Base-by-base conservation (phyloP, 2,113 vertebrate species). In the Psammodynastes pulverulentus region DNA sequence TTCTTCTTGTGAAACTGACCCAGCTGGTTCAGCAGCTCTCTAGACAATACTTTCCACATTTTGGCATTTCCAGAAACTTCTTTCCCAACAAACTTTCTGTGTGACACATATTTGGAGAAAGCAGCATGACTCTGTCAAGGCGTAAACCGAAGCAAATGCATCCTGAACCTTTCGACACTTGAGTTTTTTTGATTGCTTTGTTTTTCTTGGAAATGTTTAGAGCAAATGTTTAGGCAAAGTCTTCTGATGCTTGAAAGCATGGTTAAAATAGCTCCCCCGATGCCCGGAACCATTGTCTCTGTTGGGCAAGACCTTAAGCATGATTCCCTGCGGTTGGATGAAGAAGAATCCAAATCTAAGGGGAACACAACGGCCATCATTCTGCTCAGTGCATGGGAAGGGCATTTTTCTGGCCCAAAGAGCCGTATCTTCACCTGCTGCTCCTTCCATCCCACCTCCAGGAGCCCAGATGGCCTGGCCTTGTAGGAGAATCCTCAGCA, bases 1-100 rank as follows among this genome's bases (percentile, higher is more conserved):
- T 58, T 58, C 5, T 9, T 39, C 51, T 21, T 10, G 9, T 88
- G 46, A 34, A 58, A 89, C 26, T 29, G 21, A 39, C 2, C 23
- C 39, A 53, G 39, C 39, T 26, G 53, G 53, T 17, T 88, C 53
- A 12, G 24, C 17, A 19, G 88, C 88, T 34, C 48, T 89, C n/a
- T 4, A 10, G 26, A 23, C 4, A 29, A 0, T 23, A 10, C 67
- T 90, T 49, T 94, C 94, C 95, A 87, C 93, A 91, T 94, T 94
- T 34, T 51, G 19, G 93, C 21, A 0, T 85, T 79, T 84, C 12
- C 21, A n/a, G 48, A 87, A 87, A n/a, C 8, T 49, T n/a, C 26
- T 10, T 46, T 46, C 88, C 56, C 12, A 49, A 29, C 3, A n/a
- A 46, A 0, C 17, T 29, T 89, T n/a, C 53, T 49, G 29, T 15